Base-by-base conservation (phyloP, 2,797 vertebrate species). In the Oreochromis grahami region DNA sequence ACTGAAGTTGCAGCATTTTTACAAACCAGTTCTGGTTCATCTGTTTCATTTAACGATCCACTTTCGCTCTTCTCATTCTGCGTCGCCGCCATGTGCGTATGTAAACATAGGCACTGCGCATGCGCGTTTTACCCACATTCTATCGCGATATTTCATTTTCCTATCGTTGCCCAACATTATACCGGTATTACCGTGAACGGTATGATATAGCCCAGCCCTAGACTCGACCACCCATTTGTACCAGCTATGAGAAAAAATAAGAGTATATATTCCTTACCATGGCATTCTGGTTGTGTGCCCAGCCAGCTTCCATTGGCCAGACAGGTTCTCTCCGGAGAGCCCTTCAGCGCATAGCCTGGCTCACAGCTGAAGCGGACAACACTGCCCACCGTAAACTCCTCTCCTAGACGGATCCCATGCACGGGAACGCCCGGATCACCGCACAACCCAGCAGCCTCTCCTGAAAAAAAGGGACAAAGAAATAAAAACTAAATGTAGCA, bases 291-390 rank as follows among this genome's bases (percentile, higher is more conserved):
- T 92, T 99, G 99, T 0, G 91, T 94, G 74, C 98, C 98, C 0
- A 96, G 92, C 99, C 99, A 99, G 3, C 96, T 97, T 79, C 98
- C 93, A 3, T 98, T 98, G 85, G 96, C 14, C 2, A 97, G 96
- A 85, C 99, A 99, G 3, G 81, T 94, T 76, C 99, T 96, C 89
- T 99, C 98, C 1, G 97, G 96, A 0, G 98, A 98, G 1, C 98
- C 99, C 32, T 95, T 95, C 32, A 99, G 96, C 1, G 6, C 1
- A 41, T 99, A 98, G 7, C 99, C 99, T 0, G 98, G 97, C 91
- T 99, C 98, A 11, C 99, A 99, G 95, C 98, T 99, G 89, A 99
- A 99, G 51, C 97, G 94, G 17, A 99, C 97, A 36, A 96, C 81
- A 32, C 96, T 97, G 85, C 95, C 96, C 1, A 94, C 94, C 0